Evolutionary conservation across 37 sponge, comb jelly and placozoan genomes (phyloP), one percentile per base, ranked within the genome.

Genomic region (Theonella swinhoei): DNA sequence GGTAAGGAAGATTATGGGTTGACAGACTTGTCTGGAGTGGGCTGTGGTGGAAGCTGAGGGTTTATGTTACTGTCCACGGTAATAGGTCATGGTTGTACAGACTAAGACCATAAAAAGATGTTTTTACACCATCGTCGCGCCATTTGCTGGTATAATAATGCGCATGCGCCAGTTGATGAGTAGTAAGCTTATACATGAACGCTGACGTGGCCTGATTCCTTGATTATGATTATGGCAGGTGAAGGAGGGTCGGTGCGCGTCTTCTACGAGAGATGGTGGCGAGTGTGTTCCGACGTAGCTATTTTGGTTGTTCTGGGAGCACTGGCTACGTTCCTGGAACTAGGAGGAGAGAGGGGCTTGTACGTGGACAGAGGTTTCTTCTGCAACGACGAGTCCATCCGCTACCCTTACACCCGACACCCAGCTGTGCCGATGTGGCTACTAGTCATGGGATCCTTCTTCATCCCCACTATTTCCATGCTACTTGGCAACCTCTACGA

Each of bases 371-470:
- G 81, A 60, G 91, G 91, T 2, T 91, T 91, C 67, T 91, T 87
- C 54, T 91, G 91, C 70, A 68, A 91, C 68, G 91, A 91, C 62
- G 65, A 76, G 78, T 64, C 65, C 30, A 76, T 91, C 20, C 79
- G 84, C 39, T 82, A 76, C 58, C 83, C 91, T 30, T 80, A 74
- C 43, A 43, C 40, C 2, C 76, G 54, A 1, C 71, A 81, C 25
- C 20, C 62, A 30, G 68, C 81, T n/a, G 81, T 81, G 24, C 81
- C 81, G 0, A 58, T 72, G 0, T 81, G 69, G 61, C 47, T 69
- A 8, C 71, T 81, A 24, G 62, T 54, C 2, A 9, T 81, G 0
- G 70, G 32, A 22, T 59, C 37, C 4, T n/a, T 81, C 22, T 25
- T 36, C 17, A 9, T 81, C 14, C 81, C 81, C 24, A 47, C 54